Evolutionary conservation across 2,797 vertebrate species (phyloP).

Genomic region (Centropyge bicolor): DNA sequence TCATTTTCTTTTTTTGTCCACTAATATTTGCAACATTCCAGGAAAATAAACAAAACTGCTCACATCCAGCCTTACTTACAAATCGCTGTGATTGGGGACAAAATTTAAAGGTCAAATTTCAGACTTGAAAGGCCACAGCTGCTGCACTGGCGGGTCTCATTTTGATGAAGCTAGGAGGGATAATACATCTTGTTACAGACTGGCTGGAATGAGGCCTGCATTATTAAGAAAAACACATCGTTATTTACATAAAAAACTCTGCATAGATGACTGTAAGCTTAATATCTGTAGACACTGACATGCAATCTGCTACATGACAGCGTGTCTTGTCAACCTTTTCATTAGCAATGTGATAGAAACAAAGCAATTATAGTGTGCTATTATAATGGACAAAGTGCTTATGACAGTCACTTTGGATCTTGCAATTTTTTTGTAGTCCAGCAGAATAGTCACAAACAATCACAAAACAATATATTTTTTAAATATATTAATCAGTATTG

Average conservation of each 20-base stretch:
- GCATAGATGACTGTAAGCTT: no score
- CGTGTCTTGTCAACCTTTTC: neutral
- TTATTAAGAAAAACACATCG: neutral
- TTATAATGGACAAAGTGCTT: neutral
- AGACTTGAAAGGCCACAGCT: conserved; percentile 51
- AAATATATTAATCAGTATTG: conserved; percentile 1
- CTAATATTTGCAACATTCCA: conserved; percentile 5
- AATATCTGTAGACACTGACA: neutral
- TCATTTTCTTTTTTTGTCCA: neutral
- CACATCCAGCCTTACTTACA: conserved; percentile 5
- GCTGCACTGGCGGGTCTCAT: conserved; percentile 26
- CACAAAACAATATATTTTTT: neutral
- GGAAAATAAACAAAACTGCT: neutral
- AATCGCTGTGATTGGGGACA: conserved; percentile 24
- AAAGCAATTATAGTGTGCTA: neutral
- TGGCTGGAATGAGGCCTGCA: neutral
- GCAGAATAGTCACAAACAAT: neutral
- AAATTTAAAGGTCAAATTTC: conserved; percentile 42
- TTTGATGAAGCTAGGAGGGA: conserved; percentile 12
- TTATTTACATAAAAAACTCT: neutral
- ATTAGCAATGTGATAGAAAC: neutral
- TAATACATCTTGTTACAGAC: neutral
- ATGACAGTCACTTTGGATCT: neutral
- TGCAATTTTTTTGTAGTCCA: neutral
- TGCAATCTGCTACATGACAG: neutral